Conservation (phyloP, 1,140 invertebrate genomes). For the Zaprionus ghesquierei region DNA sequence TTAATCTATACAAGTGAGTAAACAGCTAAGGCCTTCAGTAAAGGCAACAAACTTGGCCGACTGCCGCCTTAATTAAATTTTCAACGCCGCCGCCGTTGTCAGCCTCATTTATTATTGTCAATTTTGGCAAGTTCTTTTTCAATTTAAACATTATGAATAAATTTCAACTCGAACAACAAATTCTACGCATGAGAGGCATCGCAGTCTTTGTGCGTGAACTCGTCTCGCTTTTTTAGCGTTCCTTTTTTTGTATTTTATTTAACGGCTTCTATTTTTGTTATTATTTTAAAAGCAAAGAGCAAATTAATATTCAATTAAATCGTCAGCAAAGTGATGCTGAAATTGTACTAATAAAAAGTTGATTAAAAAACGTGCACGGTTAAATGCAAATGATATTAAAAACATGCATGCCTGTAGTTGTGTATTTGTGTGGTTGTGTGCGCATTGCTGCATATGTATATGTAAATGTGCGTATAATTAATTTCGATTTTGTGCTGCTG, state of each 20-base stretch:
- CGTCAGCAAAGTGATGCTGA: not conserved
- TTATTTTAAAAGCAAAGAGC: not conserved
- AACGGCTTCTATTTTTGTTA: not conserved
- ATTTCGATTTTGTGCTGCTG: constrained; percentile 47
- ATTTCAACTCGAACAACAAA: constrained; percentile 6
- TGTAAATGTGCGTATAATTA: constrained; percentile 60
- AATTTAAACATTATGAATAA: not conserved
- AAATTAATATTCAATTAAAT: constrained; percentile 48
- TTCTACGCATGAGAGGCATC: not conserved
- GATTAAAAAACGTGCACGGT: constrained; percentile 39
- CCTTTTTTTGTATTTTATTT: not conserved
- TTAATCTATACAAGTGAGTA: constrained; percentile 26
- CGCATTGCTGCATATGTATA: not conserved
- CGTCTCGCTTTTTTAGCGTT: constrained; percentile 1
- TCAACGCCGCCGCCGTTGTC: not conserved
- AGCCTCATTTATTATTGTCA: not conserved
- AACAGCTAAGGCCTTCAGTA: not conserved
- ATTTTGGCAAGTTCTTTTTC: not conserved
- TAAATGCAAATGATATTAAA: constrained; percentile 15
- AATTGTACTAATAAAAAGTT: constrained; percentile 37
- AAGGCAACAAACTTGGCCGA: not conserved
- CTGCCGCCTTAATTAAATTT: constrained; percentile 28
- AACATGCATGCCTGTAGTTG: not conserved
- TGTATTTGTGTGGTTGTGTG: no score
- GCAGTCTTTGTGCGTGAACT: not conserved